Evolutionary conservation across 2,113 vertebrate species (phyloP), one percentile per base, ranked within the genome.

Genomic region (Barbus barbus): DNA sequence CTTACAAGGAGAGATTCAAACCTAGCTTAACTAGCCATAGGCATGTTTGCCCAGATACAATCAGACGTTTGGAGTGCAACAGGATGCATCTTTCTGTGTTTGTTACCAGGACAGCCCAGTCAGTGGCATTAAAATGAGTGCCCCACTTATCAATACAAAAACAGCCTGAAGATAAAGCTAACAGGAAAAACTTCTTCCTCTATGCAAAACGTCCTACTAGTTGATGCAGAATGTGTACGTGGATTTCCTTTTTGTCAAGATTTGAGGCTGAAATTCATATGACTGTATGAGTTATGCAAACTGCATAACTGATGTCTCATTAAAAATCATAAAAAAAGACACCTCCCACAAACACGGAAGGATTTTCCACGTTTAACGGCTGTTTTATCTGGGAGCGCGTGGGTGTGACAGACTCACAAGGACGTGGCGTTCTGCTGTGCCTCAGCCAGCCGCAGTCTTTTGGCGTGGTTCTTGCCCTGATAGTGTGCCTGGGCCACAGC

Each of bases 401-500:
- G 53, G 26, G 48, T 48, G 61, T 44, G 48, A 22, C 26, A 89
- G 93, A 97, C 97, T 92, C 96, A 98, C 97, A 90, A 94, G 93
- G 94, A 96, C 1, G 88, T 93, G 92, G 93, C 91, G 92, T 92
- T 97, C 79, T 93, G 93, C 90, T 98, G 97, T 61, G 97, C 96
- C 90, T 99, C 97, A 0, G 96, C 95, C 78, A 99, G 95, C 5
- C 98, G 94, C 51, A 98, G 93, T 86, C 96, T 94, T 93, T 98
- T 99, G 91, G 97, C 97, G 0, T 99, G 98, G 88, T 98, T 99
- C 84, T 98, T 99, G 84, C 98, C 97, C 90, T 98, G 96, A 90
- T 99, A 99, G 92, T 99, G 97, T 38, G 98, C 97, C 93, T 98
- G 98, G 0, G 98, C 97, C 82, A 99, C 97, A 2, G 97, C 97